Evolutionary conservation across 1,140 invertebrate genomes (phyloP).

Genomic region (Palaemon carinicauda): DNA sequence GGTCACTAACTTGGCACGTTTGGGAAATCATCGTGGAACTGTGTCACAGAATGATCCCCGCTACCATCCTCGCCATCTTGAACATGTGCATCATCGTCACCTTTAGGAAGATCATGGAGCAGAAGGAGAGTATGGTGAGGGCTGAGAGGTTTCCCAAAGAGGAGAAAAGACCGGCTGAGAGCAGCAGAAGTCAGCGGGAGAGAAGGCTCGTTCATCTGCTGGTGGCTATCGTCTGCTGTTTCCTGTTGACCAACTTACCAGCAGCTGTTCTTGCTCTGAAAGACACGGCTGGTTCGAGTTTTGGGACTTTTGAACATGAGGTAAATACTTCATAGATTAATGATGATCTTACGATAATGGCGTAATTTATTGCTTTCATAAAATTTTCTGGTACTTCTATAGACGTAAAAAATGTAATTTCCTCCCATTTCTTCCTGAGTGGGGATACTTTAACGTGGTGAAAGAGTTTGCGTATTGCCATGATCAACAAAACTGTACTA

Average conservation of each 20-base stretch:
- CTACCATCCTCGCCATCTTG: conserved; percentile 43
- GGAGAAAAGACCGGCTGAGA: background rate
- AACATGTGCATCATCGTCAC: conserved; percentile 50
- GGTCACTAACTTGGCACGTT: background rate
- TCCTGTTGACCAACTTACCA: conserved; percentile 52
- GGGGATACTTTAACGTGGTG: too few relatives aligned
- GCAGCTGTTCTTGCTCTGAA: conserved; percentile 50
- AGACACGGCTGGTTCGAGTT: conserved; percentile 27
- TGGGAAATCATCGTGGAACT: conserved; percentile 53
- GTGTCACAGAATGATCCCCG: conserved; percentile 50
- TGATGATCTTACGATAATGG: background rate
- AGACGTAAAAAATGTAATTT: background rate
- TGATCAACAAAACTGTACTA: too few relatives aligned
- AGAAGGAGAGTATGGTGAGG: background rate
- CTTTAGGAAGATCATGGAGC: conserved; percentile 25
- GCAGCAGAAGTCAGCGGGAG: conserved; percentile 22
- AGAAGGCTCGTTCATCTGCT: conserved; percentile 31
- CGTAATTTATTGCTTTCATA: background rate
- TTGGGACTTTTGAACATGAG: conserved; percentile 45
- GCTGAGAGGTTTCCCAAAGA: background rate
- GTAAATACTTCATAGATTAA: background rate
- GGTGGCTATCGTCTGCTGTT: conserved; percentile 46
- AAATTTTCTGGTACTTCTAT: too few relatives aligned
- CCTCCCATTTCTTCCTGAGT: background rate
- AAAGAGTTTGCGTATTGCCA: too few relatives aligned